Evolutionary conservation across 2,797 vertebrate species (phyloP).

Genomic region (Lacerta agilis): DNA sequence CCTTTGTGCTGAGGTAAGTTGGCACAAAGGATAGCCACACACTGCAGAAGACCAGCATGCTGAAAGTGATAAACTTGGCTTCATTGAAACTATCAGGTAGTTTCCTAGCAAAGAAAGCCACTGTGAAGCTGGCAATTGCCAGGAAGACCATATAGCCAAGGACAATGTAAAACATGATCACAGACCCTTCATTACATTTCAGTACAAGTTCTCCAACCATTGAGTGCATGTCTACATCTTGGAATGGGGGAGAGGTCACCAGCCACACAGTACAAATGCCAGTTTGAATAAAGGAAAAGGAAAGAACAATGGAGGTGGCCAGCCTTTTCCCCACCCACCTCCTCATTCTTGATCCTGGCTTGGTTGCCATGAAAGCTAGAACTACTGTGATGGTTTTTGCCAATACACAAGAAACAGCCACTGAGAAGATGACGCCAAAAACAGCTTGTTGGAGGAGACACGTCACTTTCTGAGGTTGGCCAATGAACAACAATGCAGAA

Average conservation of each 20-base stretch:
- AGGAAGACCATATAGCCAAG: not conserved
- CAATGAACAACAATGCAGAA: not conserved
- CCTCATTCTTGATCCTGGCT: not conserved
- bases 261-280: not conserved
- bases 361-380: not conserved
- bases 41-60: not conserved
- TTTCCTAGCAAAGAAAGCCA: not conserved
- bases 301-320: not conserved
- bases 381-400: not conserved
- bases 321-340: not conserved
- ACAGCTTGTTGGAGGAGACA: not conserved
- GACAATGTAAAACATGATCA: not conserved
- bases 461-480: not conserved
- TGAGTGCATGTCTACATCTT: not conserved
- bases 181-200: not conserved
- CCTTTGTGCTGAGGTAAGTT: not conserved
- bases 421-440: not conserved
- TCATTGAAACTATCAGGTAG: not conserved
- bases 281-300: not conserved
- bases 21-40: not conserved
- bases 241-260: not conserved
- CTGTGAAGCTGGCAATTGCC: not conserved
- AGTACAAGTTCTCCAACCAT: not conserved
- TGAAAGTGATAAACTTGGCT: not conserved
- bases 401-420: not conserved